These are phyloP conservation scores for Trichomycterus rosablanca DNA, from an alignment of 2,113 vertebrate genomes.

Conservation along the genomic window DNA sequence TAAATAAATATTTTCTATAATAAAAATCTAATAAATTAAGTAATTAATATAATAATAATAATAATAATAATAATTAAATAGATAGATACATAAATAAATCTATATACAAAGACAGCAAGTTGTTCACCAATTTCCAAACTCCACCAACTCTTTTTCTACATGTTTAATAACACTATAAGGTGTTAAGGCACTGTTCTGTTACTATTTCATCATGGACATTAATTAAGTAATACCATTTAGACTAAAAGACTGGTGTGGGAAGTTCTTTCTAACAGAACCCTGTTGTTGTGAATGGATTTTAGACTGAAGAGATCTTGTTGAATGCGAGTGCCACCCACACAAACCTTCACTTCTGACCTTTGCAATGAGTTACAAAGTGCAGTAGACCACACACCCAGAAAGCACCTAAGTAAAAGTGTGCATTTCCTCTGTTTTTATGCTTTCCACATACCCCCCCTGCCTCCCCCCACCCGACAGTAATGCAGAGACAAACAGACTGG, in stretches of 20 bases:
- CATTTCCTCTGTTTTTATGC: background rate
- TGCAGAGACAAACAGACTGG: conserved; percentile 34
- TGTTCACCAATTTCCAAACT: no score
- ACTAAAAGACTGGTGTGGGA: background rate
- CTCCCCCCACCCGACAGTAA: conserved; percentile 20
- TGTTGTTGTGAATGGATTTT: conserved; percentile 9
- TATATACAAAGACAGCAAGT: no score
- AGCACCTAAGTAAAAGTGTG: conserved; percentile 17
- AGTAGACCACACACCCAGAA: conserved; percentile 32
- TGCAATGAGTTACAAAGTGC: conserved; percentile 29
- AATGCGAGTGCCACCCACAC: conserved; percentile 19
- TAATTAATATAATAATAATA: no score
- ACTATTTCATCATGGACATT: no score
- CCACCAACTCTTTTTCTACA: no score
- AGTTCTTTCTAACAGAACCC: conserved; percentile 15
- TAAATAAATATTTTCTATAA: no score
- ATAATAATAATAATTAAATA: no score
- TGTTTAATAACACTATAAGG: no score
- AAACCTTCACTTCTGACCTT: conserved; percentile 33
- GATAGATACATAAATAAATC: no score
- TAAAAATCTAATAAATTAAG: no score
- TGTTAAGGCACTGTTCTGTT: no score
- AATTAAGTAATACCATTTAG: no score
- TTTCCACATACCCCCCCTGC: background rate
- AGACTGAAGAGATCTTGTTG: conserved; percentile 5